Conservation (phyloP, 2,113 vertebrate species). For the Kryptolebias marmoratus region DNA sequence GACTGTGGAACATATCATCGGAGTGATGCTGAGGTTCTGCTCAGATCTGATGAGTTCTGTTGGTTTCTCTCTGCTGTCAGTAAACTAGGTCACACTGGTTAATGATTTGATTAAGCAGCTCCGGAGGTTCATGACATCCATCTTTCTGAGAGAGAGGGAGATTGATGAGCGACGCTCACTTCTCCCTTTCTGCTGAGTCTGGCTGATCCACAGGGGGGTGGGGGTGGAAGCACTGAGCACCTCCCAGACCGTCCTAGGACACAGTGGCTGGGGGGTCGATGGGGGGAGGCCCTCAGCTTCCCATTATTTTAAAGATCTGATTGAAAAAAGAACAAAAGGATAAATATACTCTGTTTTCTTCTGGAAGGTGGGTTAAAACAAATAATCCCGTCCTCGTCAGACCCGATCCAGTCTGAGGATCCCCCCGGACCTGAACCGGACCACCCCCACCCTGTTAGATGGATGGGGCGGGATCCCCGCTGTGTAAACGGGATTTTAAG, state of each 20-base stretch:
- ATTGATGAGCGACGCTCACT: conserved; percentile 67
- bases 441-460: conserved; percentile 10
- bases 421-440: too few species aligned
- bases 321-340: background rate
- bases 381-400: too few species aligned
- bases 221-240: conserved; percentile 50
- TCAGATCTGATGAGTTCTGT: too few species aligned
- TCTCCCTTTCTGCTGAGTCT: conserved; percentile 63
- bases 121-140: conserved; percentile 71
- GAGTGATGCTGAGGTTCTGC: too few species aligned
- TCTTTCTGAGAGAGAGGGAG: conserved; percentile 73
- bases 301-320: too few species aligned
- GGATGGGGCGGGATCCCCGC: conserved; percentile 52
- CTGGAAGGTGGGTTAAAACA: too few species aligned
- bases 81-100: conserved; percentile 73
- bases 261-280: background rate
- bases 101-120: conserved; percentile 81
- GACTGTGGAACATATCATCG: too few species aligned
- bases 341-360: background rate
- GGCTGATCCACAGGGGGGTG: conserved; percentile 54
- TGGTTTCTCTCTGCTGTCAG: conserved; percentile 17
- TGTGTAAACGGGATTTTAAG: conserved; percentile 83
- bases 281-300: background rate
- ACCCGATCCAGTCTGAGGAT: background rate
- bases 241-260: conserved; percentile 40